Percentiles rank a stretch among this genome's conserved stretches.
Evolutionary conservation across 2,888 invertebrate species (phyloP).

Genomic region (Drosophila nr. perissopoda): DNA sequence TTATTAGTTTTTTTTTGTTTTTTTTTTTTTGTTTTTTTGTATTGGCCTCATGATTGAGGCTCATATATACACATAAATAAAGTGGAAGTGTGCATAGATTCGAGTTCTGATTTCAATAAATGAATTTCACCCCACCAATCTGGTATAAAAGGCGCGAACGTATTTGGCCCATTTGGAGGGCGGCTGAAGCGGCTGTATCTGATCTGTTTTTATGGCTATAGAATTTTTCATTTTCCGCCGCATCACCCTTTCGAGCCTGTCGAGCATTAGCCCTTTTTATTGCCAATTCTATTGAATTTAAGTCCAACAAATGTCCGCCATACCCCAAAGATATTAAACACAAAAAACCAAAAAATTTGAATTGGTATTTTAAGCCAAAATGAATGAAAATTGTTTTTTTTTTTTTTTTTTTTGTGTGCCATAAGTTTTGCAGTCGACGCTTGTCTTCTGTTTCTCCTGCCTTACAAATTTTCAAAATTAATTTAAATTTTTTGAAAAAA

Average conservation of each 20-base stretch:
- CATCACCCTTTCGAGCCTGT: not conserved
- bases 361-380: constrained; percentile 36
- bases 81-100: constrained; percentile 65
- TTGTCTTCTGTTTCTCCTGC: constrained; percentile 21
- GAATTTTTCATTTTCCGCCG: constrained; percentile 29
- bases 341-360: constrained; percentile 12
- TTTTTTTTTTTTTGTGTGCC: constrained; percentile 24
- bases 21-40: not conserved
- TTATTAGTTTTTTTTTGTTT: not conserved
- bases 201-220: constrained; percentile 58
- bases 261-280: constrained; percentile 76
- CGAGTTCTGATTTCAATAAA: constrained; percentile 15
- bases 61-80: constrained; percentile 67
- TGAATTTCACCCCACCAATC: constrained; percentile 15
- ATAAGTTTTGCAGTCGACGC: constrained; percentile 64
- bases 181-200: constrained; percentile 14
- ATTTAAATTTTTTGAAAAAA: constrained; percentile 40
- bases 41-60: constrained; percentile 58
- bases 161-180: constrained; percentile 21
- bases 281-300: constrained; percentile 73
- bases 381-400: constrained; percentile 34
- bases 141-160: constrained; percentile 18
- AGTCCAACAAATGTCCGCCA: constrained; percentile 54
- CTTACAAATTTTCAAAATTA: constrained; percentile 28
- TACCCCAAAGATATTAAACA: constrained; percentile 17